Evolutionary conservation across 2,797 vertebrate genomes (phyloP).

Genomic region (Hemitrygon akajei): DNA sequence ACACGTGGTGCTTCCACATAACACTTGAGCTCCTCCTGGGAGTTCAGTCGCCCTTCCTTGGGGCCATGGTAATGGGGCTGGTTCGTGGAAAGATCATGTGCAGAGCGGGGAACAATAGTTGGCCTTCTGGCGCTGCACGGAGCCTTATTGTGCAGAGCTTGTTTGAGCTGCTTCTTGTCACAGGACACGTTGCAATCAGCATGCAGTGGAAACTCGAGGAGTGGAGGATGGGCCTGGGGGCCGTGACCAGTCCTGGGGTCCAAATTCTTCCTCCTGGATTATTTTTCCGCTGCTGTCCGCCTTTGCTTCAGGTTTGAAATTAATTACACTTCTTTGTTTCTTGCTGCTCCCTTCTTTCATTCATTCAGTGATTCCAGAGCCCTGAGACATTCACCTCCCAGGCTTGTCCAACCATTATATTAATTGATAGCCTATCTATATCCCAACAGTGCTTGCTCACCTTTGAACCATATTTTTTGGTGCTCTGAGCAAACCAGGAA

Average conservation of each 20-base stretch:
- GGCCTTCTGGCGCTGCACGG: not conserved
- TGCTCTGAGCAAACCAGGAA: not conserved
- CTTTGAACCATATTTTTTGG: not conserved
- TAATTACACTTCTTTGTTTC: not conserved
- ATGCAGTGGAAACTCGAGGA: constrained; percentile 4
- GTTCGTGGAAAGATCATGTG: not conserved
- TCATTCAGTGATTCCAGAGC: not conserved
- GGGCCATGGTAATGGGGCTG: not conserved
- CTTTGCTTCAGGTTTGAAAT: not conserved
- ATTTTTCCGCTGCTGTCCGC: not conserved
- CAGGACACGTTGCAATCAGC: not conserved
- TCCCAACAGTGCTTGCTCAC: not conserved
- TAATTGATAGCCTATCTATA: not conserved
- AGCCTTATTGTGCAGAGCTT: not conserved
- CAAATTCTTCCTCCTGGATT: not conserved
- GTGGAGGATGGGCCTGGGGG: not conserved
- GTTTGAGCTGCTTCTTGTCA: not conserved
- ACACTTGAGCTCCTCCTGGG: constrained; percentile 23
- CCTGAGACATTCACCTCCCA: not conserved
- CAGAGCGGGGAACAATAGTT: not conserved
- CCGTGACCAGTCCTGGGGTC: not conserved
- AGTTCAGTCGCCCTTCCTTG: constrained; percentile 13
- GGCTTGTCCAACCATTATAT: not conserved
- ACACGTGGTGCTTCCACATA: constrained; percentile 8
- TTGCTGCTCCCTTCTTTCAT: not conserved